Percentiles rank a stretch among this genome's conserved stretches.
Evolutionary conservation across 35 echinoderm and acorn worm genomes (phyloP).

Genomic region (Heliocidaris erythrogramma): DNA sequence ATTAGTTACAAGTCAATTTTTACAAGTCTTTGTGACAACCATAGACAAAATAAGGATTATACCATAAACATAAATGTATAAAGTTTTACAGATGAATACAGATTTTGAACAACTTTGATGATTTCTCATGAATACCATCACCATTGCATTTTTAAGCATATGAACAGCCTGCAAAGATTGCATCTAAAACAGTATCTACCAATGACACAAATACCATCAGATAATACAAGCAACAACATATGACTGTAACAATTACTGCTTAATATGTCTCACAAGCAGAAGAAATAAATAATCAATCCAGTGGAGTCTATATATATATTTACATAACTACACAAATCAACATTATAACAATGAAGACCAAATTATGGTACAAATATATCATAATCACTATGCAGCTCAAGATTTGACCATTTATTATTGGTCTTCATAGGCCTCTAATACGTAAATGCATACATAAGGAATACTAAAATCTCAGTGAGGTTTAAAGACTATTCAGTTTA

Average conservation of each 20-base stretch:
- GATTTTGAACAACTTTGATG: not conserved
- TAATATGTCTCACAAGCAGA: not conserved
- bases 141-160: not conserved
- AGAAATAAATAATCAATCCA: slow-evolving; percentile 4
- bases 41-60: not conserved
- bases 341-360: not conserved
- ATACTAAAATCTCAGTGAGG: not conserved
- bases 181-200: not conserved
- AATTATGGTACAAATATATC: not conserved
- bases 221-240: not conserved
- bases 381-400: not conserved
- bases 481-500: not conserved
- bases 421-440: not conserved
- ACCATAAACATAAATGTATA: not conserved
- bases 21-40: not conserved
- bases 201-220: not conserved
- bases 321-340: not conserved
- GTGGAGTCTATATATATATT: not conserved
- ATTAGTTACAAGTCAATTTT: not conserved
- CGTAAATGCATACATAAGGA: not conserved
- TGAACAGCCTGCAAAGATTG: not conserved
- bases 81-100: not conserved
- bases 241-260: not conserved
- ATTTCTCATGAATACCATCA: not conserved
- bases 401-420: not conserved